A percentile compares a stretch with the other conserved stretches of the same genome.
Conservation (phyloP, 2,888 invertebrate species). For the Heliconius aoede region DNA sequence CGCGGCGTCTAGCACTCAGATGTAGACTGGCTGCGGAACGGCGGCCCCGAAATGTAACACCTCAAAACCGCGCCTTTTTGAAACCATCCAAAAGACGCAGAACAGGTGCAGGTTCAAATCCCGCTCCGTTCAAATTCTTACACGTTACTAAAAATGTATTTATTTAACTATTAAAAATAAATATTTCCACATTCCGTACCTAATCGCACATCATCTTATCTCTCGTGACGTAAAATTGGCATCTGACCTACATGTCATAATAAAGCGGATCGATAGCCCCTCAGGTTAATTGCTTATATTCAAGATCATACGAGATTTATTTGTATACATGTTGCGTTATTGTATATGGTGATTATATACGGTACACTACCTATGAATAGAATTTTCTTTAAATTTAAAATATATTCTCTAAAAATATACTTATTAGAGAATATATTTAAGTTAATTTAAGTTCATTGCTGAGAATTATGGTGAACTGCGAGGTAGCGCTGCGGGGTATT, state of each 20-base stretch:
- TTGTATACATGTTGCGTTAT: background rate
- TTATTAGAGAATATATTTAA: conserved; percentile 12
- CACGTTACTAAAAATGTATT: too few relatives aligned
- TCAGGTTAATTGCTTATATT: conserved; percentile 6
- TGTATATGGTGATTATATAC: too few relatives aligned
- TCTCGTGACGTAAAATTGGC: conserved; percentile 8
- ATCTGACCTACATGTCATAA: conserved; percentile 22
- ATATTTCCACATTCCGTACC: background rate
- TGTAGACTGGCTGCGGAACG: too few relatives aligned
- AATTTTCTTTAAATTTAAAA: background rate
- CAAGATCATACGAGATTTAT: conserved; percentile 3
- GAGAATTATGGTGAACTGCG: background rate
- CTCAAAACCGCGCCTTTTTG: background rate
- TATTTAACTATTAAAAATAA: background rate
- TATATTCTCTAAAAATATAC: background rate
- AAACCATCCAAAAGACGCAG: too few relatives aligned
- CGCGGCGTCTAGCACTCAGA: too few relatives aligned
- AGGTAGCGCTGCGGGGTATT: conserved; percentile 1
- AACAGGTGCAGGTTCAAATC: too few relatives aligned
- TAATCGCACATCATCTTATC: conserved; percentile 3
- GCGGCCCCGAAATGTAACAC: background rate
- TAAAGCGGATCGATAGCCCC: conserved; percentile 9
- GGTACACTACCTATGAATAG: too few relatives aligned
- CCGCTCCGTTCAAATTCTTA: too few relatives aligned
- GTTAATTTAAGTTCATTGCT: background rate